These are phyloP conservation scores for Marmota flaviventris DNA, from an alignment of 2,113 vertebrate genomes.

Conservation along the genomic window DNA sequence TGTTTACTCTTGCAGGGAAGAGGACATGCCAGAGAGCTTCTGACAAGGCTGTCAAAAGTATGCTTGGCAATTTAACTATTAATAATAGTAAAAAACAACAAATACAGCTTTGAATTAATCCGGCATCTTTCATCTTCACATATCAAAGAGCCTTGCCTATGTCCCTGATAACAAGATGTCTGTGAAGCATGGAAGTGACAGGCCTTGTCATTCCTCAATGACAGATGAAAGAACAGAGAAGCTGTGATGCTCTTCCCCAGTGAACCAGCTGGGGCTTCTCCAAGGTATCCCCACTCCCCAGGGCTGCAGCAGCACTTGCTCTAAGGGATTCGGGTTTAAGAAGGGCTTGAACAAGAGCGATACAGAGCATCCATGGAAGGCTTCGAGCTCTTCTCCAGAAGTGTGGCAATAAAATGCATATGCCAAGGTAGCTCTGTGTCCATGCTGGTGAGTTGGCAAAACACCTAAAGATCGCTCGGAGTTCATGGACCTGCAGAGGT, in stretches of 20 bases:
- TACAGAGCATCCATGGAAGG: not conserved
- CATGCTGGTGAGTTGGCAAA: not conserved
- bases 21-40: conserved; percentile 54
- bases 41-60: conserved; percentile 80
- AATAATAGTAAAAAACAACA: conserved; percentile 82
- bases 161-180: conserved; percentile 59
- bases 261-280: not conserved
- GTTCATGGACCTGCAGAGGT: not conserved
- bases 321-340: not conserved
- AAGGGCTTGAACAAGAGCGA: not conserved
- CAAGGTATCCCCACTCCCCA: not conserved
- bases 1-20: conserved; percentile 75
- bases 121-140: conserved; percentile 80
- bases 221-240: conserved; percentile 76
- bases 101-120: conserved; percentile 83
- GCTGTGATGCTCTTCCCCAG: not conserved
- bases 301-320: not conserved
- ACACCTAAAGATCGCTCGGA: not conserved
- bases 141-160: conserved; percentile 77
- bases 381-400: not conserved
- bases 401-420: not conserved
- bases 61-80: conserved; percentile 80
- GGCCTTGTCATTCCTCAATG: conserved; percentile 41
- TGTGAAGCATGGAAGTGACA: conserved; percentile 39
- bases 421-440: not conserved